These are phyloP conservation scores for Oreotragus oreotragus DNA, from an alignment of 2,113 vertebrate genomes.

Conservation along the genomic window DNA sequence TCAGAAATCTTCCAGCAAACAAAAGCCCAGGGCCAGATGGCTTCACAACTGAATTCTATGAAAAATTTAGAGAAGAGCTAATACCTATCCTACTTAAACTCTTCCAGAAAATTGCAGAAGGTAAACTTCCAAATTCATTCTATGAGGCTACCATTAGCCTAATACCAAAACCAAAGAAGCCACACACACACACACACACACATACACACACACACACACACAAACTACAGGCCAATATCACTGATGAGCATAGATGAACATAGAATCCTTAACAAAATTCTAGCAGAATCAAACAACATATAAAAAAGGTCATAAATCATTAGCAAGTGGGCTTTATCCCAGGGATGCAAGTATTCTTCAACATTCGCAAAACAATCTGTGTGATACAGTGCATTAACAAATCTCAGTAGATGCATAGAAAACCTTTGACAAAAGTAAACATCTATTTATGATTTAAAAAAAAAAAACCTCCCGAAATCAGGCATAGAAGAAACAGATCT, in stretches of 20 bases:
- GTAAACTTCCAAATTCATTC: not conserved
- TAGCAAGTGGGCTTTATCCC: not conserved
- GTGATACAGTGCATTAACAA: not conserved
- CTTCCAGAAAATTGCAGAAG: not conserved
- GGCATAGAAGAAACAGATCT: not conserved
- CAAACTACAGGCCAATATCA: not conserved
- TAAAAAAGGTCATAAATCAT: not conserved
- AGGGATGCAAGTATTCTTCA: not conserved
- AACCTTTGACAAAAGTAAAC: not conserved
- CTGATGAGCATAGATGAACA: not conserved
- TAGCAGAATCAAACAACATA: not conserved
- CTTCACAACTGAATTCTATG: not conserved
- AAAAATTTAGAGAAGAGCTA: not conserved
- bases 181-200: too few relatives aligned
- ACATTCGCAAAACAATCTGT: not conserved
- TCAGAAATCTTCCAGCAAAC: not conserved
- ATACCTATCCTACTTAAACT: not conserved
- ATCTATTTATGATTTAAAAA: not conserved
- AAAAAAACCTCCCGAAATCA: not conserved
- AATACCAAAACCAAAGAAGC: not conserved
- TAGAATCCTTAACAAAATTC: not conserved
- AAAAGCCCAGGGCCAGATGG: not conserved
- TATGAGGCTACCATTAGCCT: not conserved
- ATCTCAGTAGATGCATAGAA: not conserved
- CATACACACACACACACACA: too few relatives aligned